Evolutionary conservation across 1,140 invertebrate species (phyloP).

Genomic region (Lepidurus couesii): DNA sequence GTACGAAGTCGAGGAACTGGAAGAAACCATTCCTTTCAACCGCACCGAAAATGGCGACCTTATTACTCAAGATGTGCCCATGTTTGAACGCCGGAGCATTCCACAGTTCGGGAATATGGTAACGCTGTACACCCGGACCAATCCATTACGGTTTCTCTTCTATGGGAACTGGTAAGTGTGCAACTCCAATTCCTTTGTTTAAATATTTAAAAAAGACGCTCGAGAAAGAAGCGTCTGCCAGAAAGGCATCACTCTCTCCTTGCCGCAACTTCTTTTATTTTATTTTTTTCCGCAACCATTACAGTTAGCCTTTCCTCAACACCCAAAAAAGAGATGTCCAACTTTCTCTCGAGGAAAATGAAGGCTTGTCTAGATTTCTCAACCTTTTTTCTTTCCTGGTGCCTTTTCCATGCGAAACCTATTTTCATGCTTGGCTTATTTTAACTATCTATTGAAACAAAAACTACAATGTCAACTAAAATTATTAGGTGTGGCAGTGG

Average conservation of each 20-base stretch:
- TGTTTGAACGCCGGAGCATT: conserved; percentile 31
- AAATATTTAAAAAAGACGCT: neutral
- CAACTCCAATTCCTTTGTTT: neutral
- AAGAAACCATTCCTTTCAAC: conserved; percentile 24
- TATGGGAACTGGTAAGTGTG: conserved; percentile 33
- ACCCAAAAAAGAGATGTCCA: neutral
- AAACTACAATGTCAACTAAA: neutral
- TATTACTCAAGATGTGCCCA: conserved; percentile 32
- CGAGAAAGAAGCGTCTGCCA: neutral
- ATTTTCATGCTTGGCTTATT: neutral
- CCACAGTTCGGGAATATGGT: conserved; percentile 34
- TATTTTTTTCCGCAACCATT: conserved; percentile 15
- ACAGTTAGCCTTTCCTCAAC: neutral
- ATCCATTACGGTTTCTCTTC: conserved; percentile 29
- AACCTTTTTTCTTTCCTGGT: neutral
- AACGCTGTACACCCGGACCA: conserved; percentile 32
- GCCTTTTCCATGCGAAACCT: neutral
- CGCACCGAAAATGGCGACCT: conserved; percentile 26
- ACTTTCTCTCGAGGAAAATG: neutral
- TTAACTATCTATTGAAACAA: neutral
- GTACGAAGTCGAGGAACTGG: conserved; percentile 26
- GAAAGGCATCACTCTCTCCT: conserved; percentile 19
- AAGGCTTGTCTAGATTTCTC: neutral
- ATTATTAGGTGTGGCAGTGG: conserved; percentile 31
- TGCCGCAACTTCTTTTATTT: neutral